Evolutionary conservation across 2,797 vertebrate genomes (phyloP), one percentile per base, ranked within the genome.

Genomic region (Dromococcyx pavoninus): DNA sequence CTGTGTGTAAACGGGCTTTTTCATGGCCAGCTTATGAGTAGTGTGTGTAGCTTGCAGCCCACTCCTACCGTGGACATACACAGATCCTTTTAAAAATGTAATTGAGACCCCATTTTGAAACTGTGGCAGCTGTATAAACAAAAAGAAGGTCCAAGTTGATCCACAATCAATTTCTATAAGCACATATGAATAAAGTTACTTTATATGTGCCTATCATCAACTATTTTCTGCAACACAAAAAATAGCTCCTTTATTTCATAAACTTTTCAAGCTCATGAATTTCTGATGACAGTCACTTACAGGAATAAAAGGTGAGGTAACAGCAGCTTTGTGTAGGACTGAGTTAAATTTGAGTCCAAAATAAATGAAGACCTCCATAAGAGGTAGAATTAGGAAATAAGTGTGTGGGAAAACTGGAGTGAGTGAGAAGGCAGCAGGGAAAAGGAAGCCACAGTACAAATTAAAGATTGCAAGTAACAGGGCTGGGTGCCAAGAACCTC

Each of bases 391-490:
- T 91, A 86, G 95, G 94, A 94, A 95, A 62, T 80, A 94, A 94
- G 61, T 27, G 88, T 97, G 95, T 96, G 96, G 96, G 95, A 96
- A 97, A 95, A 94, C 78, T 79, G 81, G 65, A 95, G 70, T 62
- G 58, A 95, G 92, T 65, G 86, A 96, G 81, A 93, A 93, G 60
- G 90, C 88, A 94, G 79, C 41, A 80, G 88, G 88, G 83, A 92
- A 95, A 77, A 97, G 95, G 96, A 96, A 97, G 95, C 91, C 93
- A 94, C 94, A 88, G 93, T 81, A 95, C 84, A 95, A 96, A 96
- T 95, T 94, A 92, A 94, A 95, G 95, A 93, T 95, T 94, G 90
- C 84, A 76, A 92, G 93, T 89, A 86, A 95, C 69, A 78, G 72
- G 94, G 91, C 95, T 89, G 79, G 79, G 58, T 95, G 96, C 96